Base-by-base conservation (phyloP, 2,888 invertebrate species). In the Acanthosepion esculentum region DNA sequence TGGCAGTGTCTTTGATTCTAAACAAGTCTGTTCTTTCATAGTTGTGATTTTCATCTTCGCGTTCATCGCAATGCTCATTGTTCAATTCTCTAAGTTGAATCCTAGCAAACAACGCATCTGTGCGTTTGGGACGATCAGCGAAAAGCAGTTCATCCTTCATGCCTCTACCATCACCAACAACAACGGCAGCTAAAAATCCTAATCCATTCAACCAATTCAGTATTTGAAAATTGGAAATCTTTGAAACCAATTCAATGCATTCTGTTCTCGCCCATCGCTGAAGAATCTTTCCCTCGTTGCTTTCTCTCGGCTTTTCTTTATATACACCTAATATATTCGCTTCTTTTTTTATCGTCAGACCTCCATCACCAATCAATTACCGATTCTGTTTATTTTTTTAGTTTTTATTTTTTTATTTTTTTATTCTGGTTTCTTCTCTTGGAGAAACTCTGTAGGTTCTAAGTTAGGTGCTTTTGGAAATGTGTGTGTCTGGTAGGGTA, bases 211-310 rank as follows among this genome's bases (percentile, higher is more conserved):
- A 78, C 15, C 78, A n/a, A n/a, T 78, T 78, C 78, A 78, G 78
- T 12, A 78, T 78, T 78, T 78, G 78, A 78, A 78, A 78, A 78
- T 78, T 78, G n/a, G 78, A 78, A 78, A 78, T 78, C 78, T 78
- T 33, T 23, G 78, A 33, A 78, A 78, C 78, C 78, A 78, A 33
- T 78, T 78, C 78, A 78, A 78, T 15, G 33, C 78, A 15, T 12
- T 33, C 78, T 78, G n/a, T 78, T 33, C n/a, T 78, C 78, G n/a
- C n/a, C 78, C n/a, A 12, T 78, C 78, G 78, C 26, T 78, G 78
- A 78, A 10, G 29, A 10, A 8, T 29, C 8, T 29, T 78, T n/a
- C 0, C 12, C 12, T 26, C 78, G 0, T 8, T 26, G 26, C 7
- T 26, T 26, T 29, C 8, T 23, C 26, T 64, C 23, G 5, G 64